A percentile compares a stretch with the other conserved stretches of the same genome.
phyloP scores from a whole-genome alignment of 2,113 vertebrate species.

The Neodon shergylaensis region DNA sequence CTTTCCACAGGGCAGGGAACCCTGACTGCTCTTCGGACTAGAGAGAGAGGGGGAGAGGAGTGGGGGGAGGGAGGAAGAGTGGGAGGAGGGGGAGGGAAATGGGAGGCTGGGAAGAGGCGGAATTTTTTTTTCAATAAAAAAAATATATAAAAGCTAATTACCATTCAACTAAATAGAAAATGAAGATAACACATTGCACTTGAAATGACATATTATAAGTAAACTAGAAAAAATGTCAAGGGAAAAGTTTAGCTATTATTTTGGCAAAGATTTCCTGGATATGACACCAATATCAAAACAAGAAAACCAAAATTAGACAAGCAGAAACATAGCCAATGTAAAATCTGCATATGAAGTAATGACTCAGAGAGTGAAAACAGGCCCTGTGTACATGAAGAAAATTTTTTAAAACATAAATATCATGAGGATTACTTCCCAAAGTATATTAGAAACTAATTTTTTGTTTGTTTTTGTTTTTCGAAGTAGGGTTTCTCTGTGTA shows the following conservation, averaged over 20 bases:
- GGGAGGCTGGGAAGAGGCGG: too few species aligned
- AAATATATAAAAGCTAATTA: background rate
- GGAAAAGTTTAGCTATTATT: background rate
- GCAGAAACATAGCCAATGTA: background rate
- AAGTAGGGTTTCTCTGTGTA: too few species aligned
- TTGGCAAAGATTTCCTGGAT: background rate
- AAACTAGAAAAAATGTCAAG: background rate
- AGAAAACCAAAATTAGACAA: background rate
- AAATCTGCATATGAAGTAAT: background rate
- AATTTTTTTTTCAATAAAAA: too few species aligned
- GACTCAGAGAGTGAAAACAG: background rate
- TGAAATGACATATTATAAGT: background rate
- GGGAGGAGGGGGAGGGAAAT: too few species aligned
- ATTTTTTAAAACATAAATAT: background rate
- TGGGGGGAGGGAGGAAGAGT: too few species aligned
- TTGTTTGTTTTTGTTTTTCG: too few species aligned
- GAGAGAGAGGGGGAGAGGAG: too few species aligned
- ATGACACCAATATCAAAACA: background rate
- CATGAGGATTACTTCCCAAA: background rate
- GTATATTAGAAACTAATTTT: background rate
- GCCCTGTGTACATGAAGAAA: background rate
- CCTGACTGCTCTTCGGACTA: too few species aligned
- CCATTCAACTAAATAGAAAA: background rate
- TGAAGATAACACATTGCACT: background rate
- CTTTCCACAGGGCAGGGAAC: too few species aligned